phyloP scores from a whole-genome alignment of 2,888 invertebrate species.

The Brachycybe producta region DNA sequence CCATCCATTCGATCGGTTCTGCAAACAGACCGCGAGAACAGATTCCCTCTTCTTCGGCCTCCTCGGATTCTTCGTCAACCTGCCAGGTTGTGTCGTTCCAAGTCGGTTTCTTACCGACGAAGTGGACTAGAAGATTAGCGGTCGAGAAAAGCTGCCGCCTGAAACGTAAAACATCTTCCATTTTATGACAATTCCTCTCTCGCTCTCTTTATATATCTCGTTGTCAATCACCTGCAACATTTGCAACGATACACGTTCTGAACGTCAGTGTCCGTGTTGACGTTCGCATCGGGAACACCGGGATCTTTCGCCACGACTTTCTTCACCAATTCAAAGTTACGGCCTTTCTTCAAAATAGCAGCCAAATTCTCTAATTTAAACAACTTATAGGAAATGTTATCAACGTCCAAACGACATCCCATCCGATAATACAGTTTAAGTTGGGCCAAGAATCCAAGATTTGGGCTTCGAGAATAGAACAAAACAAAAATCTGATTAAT shows the following conservation, averaged over 20 bases:
- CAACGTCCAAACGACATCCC: constrained; percentile 53
- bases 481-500: background rate
- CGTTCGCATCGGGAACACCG: constrained; percentile 43
- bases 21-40: constrained; percentile 70
- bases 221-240: constrained; percentile 47
- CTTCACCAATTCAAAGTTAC: constrained; percentile 25
- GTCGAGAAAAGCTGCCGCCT: constrained; percentile 59
- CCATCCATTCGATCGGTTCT: constrained; percentile 85
- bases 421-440: constrained; percentile 64
- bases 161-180: constrained; percentile 19
- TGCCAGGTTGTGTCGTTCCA: constrained; percentile 38
- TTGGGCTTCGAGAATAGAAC: constrained; percentile 44
- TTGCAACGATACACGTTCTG: constrained; percentile 72
- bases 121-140: constrained; percentile 62
- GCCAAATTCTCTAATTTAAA: constrained; percentile 49
- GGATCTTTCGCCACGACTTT: constrained; percentile 71
- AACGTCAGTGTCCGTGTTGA: constrained; percentile 53
- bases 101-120: constrained; percentile 40
- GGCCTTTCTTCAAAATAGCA: constrained; percentile 14
- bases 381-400: constrained; percentile 54
- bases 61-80: constrained; percentile 31
- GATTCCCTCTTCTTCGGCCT: no score
- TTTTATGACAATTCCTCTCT: background rate
- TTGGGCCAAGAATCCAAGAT: constrained; percentile 66
- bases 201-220: background rate